Evolutionary conservation across 1,140 invertebrate species (phyloP), one percentile per base, ranked within the genome.

Genomic region (Eueides isabella): DNA sequence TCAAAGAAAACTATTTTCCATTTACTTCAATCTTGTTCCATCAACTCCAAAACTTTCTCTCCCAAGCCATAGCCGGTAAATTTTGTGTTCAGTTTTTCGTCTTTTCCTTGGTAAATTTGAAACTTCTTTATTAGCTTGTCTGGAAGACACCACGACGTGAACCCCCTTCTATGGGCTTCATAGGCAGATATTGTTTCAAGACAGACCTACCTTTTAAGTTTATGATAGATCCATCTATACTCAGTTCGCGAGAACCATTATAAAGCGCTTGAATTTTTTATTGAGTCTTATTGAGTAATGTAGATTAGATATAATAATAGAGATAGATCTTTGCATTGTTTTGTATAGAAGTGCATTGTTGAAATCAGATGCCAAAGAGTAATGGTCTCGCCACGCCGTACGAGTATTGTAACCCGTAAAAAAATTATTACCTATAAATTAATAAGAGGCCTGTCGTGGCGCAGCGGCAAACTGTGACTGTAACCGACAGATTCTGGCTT

Each of bases 101-200:
- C 75, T 76, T 90, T 91, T 38, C 92, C 90, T 70, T 86, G 86
- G 78, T 94, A 93, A 55, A 94, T 84, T 76, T 91, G 77, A 82
- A 93, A 94, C 70, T 89, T 79, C 66, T 81, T 86, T 67, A 90
- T 85, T 91, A 94, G 30, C 92, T 89, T 19, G 83, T 76, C 74
- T 81, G 75, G 79, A 85, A 83, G 79, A 78, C 78, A 80, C 88
- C 91, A 94, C 64, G 92, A 71, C 79, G 90, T 93, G 69, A 90
- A 90, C 6, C 89, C 91, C 78, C 92, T 83, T 94, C 94, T 72
- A 92, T 92, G 41, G 90, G 91, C 82, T 94, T 94, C 75, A 82
- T 85, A 72, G 89, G 90, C 31, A 87, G 86, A 78, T 93, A 94
- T 78, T 94, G 89, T 80, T 90, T 91, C 71, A 93, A 77, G 11